Conservation (phyloP, 2,888 invertebrate genomes). For the Proisotoma minuta region DNA sequence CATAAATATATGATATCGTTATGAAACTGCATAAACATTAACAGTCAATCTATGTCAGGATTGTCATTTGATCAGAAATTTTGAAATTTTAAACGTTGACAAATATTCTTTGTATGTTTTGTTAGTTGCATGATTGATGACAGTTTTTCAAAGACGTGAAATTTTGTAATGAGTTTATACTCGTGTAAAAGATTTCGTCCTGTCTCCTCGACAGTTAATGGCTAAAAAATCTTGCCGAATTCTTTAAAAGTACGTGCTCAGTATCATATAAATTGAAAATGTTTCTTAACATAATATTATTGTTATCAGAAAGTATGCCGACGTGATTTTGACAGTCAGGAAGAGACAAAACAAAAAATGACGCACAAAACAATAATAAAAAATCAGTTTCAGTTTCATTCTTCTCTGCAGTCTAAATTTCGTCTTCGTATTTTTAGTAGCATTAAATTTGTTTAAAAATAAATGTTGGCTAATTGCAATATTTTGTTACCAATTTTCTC, state of each 20-base stretch:
- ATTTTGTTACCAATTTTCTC: too few species aligned
- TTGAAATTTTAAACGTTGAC: conserved; percentile 7
- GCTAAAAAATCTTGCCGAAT: conserved; percentile 2
- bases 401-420: too few species aligned
- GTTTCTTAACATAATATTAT: neutral
- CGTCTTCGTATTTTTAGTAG: too few species aligned
- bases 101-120: conserved; percentile 5
- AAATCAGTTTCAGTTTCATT: too few species aligned
- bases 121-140: conserved; percentile 10
- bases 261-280: neutral
- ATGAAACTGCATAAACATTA: neutral
- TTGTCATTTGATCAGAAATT: neutral
- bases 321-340: too few species aligned
- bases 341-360: too few species aligned
- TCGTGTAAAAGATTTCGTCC: too few species aligned
- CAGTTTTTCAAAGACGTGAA: conserved; percentile 5
- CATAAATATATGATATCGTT: neutral
- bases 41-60: neutral
- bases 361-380: too few species aligned
- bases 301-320: too few species aligned
- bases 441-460: too few species aligned
- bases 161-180: neutral
- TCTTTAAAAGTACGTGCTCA: neutral
- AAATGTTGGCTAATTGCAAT: too few species aligned
- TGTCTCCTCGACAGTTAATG: too few species aligned